phyloP scores from a whole-genome alignment of 1,140 invertebrate species.

The Anoplolepis gracilipes region DNA sequence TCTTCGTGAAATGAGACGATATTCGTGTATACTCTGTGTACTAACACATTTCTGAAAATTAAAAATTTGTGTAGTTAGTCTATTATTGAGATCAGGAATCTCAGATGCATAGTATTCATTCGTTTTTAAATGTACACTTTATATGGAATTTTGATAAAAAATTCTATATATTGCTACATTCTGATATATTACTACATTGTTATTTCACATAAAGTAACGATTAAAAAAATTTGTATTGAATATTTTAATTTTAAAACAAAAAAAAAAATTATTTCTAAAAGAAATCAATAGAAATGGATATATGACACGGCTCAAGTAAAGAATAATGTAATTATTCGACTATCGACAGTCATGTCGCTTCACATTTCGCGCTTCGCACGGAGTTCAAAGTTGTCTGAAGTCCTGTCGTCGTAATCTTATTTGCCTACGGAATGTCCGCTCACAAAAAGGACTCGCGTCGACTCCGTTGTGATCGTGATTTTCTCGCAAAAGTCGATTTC shows the following conservation, averaged over 20 bases:
- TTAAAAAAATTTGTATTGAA: not conserved
- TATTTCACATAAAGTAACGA: not conserved
- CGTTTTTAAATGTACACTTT: not conserved
- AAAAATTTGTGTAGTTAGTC: not conserved
- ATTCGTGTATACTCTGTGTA: not conserved
- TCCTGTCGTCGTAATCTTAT: conserved; percentile 54
- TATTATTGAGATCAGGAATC: conserved; percentile 5
- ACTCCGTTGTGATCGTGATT: conserved; percentile 50
- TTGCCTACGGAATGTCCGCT: conserved; percentile 47
- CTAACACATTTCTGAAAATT: not conserved
- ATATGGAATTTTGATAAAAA: not conserved
- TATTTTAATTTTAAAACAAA: not conserved
- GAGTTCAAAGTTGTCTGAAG: conserved; percentile 52
- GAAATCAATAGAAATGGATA: not conserved
- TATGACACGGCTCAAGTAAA: not conserved
- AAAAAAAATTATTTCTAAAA: conserved; percentile 15
- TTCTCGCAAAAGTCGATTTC: conserved; percentile 58
- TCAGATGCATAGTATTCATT: not conserved
- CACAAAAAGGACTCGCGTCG: conserved; percentile 46
- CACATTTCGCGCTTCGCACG: conserved; percentile 26
- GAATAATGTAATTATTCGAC: conserved; percentile 45
- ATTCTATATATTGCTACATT: not conserved
- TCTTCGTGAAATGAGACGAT: conserved; percentile 12
- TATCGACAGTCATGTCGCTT: conserved; percentile 41
- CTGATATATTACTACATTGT: not conserved